Evolutionary conservation across 1,140 invertebrate species (phyloP).

Genomic region (Subanguina moxae): DNA sequence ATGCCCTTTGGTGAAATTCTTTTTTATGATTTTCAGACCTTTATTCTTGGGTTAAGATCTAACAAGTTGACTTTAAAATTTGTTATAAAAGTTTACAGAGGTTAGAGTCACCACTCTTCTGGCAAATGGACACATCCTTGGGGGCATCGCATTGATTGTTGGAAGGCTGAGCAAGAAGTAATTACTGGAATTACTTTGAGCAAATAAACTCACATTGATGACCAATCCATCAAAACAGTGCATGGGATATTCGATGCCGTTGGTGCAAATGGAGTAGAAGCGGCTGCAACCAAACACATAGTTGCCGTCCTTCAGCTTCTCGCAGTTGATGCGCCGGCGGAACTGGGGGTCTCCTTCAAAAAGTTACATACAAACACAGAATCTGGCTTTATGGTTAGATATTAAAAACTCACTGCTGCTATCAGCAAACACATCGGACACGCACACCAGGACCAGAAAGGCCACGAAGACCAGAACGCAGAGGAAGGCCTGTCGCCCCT

Average conservation of each 20-base stretch:
- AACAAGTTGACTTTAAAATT: too few relatives aligned
- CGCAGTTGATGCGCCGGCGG: constrained; percentile 16
- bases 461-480: too few relatives aligned
- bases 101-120: background rate
- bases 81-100: background rate
- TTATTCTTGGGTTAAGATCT: too few relatives aligned
- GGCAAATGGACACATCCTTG: constrained; percentile 11
- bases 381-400: too few relatives aligned
- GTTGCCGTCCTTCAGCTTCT: constrained; percentile 25
- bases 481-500: too few relatives aligned
- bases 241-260: constrained; percentile 20
- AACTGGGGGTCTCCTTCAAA: constrained; percentile 24
- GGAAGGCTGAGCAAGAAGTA: constrained; percentile 11
- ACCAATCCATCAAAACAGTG: constrained; percentile 20
- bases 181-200: too few relatives aligned
- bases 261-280: constrained; percentile 30
- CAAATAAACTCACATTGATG: background rate
- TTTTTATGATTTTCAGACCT: too few relatives aligned
- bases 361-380: too few relatives aligned
- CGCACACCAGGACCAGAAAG: too few relatives aligned
- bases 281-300: constrained; percentile 30
- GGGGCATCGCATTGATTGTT: constrained; percentile 29
- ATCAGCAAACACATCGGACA: too few relatives aligned
- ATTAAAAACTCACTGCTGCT: too few relatives aligned
- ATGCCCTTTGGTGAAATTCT: too few relatives aligned